Evolutionary conservation across 1,140 invertebrate species (phyloP).

Genomic region (Drosophila sp.): DNA sequence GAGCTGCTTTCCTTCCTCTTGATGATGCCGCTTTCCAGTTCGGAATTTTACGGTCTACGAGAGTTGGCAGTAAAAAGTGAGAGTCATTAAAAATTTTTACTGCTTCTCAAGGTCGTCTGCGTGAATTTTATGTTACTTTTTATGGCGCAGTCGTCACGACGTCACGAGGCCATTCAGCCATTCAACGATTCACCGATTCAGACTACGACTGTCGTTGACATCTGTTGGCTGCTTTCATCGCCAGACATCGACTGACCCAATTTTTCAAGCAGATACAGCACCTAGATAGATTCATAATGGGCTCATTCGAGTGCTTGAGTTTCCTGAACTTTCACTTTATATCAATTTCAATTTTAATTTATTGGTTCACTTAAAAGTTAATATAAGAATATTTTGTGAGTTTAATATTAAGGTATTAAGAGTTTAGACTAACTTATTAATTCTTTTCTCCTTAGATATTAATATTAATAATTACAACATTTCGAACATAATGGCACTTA

Average conservation of each 20-base stretch:
- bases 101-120: constrained; percentile 83
- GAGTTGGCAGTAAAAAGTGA: constrained; percentile 82
- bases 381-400: too few species aligned
- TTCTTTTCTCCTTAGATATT: too few species aligned
- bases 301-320: constrained; percentile 38
- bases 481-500: too few species aligned
- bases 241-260: constrained; percentile 60
- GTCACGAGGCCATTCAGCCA: constrained; percentile 11
- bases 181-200: constrained; percentile 1
- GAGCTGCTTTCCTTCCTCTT: constrained; percentile 51
- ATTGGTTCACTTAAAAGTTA: too few species aligned
- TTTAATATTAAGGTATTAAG: too few species aligned
- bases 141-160: constrained; percentile 59
- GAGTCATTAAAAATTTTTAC: constrained; percentile 84
- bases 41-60: constrained; percentile 71
- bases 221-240: constrained; percentile 17
- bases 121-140: constrained; percentile 79
- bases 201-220: constrained; percentile 43
- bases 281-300: constrained; percentile 22
- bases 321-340: constrained; percentile 18
- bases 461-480: too few species aligned
- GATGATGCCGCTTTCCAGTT: constrained; percentile 65
- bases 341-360: too few species aligned
- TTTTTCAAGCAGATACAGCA: constrained; percentile 45
- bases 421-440: too few species aligned